Evolutionary conservation across 1,140 invertebrate genomes (phyloP).

Genomic region (Anadara kagoshimensis): DNA sequence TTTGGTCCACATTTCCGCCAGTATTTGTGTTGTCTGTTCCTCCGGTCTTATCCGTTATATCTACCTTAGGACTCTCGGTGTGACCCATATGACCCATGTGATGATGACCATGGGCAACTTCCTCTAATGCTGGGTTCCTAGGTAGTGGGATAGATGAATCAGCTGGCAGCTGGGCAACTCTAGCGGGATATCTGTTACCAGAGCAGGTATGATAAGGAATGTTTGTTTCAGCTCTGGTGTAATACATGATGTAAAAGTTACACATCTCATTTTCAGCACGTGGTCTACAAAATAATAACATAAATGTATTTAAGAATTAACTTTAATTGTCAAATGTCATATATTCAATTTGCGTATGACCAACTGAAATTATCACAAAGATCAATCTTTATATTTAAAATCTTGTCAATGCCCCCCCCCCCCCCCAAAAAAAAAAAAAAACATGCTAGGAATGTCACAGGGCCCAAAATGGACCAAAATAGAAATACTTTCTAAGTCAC

Average conservation of each 20-base stretch:
- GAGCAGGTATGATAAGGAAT: constrained; percentile 48
- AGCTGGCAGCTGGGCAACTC: constrained; percentile 60
- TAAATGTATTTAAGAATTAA: not conserved
- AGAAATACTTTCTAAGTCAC: too few relatives aligned
- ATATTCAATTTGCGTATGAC: not conserved
- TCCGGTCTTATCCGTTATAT: not conserved
- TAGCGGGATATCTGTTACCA: constrained; percentile 41
- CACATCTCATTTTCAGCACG: constrained; percentile 99
- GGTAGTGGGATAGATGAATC: constrained; percentile 71
- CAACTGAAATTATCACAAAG: not conserved
- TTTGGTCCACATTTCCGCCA: not conserved
- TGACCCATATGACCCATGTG: constrained; percentile 40
- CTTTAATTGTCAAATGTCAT: not conserved
- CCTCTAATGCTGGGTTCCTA: constrained; percentile 74
- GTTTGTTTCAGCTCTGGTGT: constrained; percentile 81
- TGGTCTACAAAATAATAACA: constrained; percentile 75
- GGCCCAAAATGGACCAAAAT: too few relatives aligned
- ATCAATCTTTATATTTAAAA: not conserved
- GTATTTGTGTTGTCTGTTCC: constrained; percentile 1
- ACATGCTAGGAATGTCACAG: too few relatives aligned
- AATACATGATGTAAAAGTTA: constrained; percentile 99
- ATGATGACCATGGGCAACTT: constrained; percentile 67
- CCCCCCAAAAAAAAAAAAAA: too few relatives aligned
- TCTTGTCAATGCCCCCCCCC: not conserved
- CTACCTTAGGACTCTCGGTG: constrained; percentile 20